Conservation (phyloP, 1,140 invertebrate species). For the Cyclargus thomasi region DNA sequence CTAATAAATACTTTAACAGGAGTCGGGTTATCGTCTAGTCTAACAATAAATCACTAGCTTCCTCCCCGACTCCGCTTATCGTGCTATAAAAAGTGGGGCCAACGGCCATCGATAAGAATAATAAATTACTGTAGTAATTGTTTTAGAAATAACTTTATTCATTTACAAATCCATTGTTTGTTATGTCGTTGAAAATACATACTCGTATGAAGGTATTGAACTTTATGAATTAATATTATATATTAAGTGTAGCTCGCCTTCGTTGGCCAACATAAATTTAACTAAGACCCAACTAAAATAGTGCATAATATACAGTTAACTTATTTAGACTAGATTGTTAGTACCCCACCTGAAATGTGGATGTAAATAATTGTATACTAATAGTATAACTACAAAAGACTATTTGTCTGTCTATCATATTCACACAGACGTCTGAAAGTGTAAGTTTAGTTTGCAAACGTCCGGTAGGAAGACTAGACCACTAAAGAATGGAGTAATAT, state of each 20-base stretch:
- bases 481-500: too few relatives aligned
- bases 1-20: background rate
- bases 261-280: constrained; percentile 24
- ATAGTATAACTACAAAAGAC: too few relatives aligned
- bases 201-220: background rate
- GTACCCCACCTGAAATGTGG: too few relatives aligned
- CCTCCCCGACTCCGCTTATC: constrained; percentile 5
- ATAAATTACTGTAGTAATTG: constrained; percentile 12
- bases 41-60: constrained; percentile 12
- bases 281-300: constrained; percentile 13
- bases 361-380: too few relatives aligned
- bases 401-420: too few relatives aligned
- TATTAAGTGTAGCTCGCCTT: constrained; percentile 17
- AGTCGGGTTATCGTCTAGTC: constrained; percentile 7
- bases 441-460: too few relatives aligned
- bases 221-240: too few relatives aligned
- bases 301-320: background rate
- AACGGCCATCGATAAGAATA: constrained; percentile 15
- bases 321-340: background rate
- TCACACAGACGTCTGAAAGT: too few relatives aligned
- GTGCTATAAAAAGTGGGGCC: constrained; percentile 2
- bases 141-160: constrained; percentile 5
- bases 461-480: too few relatives aligned
- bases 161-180: background rate
- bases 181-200: background rate